Evolutionary conservation across 1,140 invertebrate genomes (phyloP), one percentile per base, ranked within the genome.

Genomic region (Bacillus rossius): DNA sequence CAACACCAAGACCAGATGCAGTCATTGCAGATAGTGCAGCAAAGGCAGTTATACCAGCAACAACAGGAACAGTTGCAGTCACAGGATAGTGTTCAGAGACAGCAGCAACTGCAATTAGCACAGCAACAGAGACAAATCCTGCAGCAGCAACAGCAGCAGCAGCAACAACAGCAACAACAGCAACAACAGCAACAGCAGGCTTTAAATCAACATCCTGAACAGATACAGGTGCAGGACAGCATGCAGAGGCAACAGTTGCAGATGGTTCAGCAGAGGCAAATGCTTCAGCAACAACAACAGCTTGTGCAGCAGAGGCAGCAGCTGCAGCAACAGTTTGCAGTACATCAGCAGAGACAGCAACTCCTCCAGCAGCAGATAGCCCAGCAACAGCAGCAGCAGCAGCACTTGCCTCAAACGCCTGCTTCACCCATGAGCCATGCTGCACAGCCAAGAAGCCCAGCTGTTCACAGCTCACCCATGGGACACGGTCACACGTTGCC

Each of bases 361-460:
- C 58, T 76, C n/a, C 78, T 80, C 64, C 73, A 73, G 22, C 78
- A 67, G 23, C 64, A 65, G 60, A 50, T 57, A 26, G 58, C 50
- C 37, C 40, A 23, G n/a, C 50, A 59, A 37, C 75, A 79, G 43
- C 74, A 71, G 59, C 75, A 77, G 54, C 75, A 77, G 60, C 53
- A 62, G 16, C 51, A 51, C 25, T 57, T 61, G 16, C 57, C 54
- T 17, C 83, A 82, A 49, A 81, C 82, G 16, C 83, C 84, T 1
- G 79, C 74, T 45, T 87, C 85, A 0, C 86, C 86, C 0, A 75
- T 84, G 65, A 62, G 63, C 34, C 78, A 56, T 50, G 45, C 43
- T 23, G 25, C 29, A 34, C 29, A 45, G 43, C 63, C 63, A 40
- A 59, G 38, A n/a, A 59, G 60, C 55, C 57, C 60, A 3, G 54